phyloP scores from a whole-genome alignment of 2,797 vertebrate genomes.

The Mycteria americana region DNA sequence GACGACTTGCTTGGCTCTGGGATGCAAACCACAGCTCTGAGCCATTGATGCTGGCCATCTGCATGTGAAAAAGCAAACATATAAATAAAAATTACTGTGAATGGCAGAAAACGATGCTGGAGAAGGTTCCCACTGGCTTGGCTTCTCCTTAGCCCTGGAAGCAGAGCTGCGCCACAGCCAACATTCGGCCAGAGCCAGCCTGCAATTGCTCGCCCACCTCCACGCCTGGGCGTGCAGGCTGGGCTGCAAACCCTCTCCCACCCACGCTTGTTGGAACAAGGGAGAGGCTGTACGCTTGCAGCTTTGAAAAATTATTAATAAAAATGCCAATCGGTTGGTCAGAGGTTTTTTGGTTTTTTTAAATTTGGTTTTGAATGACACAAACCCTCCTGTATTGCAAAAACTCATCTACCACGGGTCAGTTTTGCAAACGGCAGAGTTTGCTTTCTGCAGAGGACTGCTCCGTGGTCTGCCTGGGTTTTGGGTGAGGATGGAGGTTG shows the following conservation, averaged over 20 bases:
- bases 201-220: neutral
- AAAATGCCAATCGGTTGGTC: neutral
- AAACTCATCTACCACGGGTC: accelerated
- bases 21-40: constrained; percentile 2
- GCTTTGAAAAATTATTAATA: neutral
- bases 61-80: constrained; percentile 18
- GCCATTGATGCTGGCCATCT: neutral
- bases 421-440: neutral
- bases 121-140: neutral
- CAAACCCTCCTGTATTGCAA: neutral
- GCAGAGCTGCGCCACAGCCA: neutral
- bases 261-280: constrained; percentile 19
- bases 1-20: constrained; percentile 2
- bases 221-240: neutral
- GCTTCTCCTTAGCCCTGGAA: constrained; percentile 26
- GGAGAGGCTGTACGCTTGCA: neutral
- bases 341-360: neutral
- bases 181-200: neutral
- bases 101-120: neutral
- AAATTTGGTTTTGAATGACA: neutral
- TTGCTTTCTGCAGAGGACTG: neutral
- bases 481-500: neutral
- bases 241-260: constrained; percentile 15
- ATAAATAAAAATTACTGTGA: neutral
- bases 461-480: neutral